Percentiles rank a stretch among this genome's conserved stretches.
These are phyloP conservation scores for Rapana venosa DNA, from an alignment of 2,888 invertebrate species.

Conservation along the genomic window DNA sequence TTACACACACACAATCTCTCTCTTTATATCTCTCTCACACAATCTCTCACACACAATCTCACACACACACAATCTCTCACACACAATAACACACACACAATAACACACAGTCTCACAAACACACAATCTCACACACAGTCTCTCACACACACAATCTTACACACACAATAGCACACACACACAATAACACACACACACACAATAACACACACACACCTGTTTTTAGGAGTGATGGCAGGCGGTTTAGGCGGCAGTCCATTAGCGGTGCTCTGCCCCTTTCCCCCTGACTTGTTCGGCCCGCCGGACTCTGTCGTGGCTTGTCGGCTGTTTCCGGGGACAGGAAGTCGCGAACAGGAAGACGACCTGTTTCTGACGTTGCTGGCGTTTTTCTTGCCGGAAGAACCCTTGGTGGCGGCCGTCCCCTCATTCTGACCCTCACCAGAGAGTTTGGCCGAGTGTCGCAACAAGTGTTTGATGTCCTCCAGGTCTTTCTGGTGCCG, in stretches of 20 bases:
- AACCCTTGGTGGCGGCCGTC: neutral
- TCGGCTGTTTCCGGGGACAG: neutral
- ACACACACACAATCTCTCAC: neutral
- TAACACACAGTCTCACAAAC: neutral
- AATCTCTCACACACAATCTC: neutral
- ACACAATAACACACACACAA: neutral
- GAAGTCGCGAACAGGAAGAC: neutral
- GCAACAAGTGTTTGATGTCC: neutral
- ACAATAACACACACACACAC: neutral
- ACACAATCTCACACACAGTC: neutral
- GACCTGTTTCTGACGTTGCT: neutral
- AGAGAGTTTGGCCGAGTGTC: neutral
- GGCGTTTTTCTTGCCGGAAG: neutral
- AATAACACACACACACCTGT: neutral
- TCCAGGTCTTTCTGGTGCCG: conserved; percentile 13
- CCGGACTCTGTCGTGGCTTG: neutral
- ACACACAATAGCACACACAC: neutral
- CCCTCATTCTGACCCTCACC: neutral
- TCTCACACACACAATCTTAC: neutral
- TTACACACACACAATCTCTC: neutral
- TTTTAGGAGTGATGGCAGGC: neutral
- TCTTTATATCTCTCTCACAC: neutral
- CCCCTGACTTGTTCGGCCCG: too few relatives aligned
- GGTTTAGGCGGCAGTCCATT: neutral
- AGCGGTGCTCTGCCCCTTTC: neutral